Conservation (phyloP, 2,888 invertebrate genomes). For the Eupsilia transversa region DNA sequence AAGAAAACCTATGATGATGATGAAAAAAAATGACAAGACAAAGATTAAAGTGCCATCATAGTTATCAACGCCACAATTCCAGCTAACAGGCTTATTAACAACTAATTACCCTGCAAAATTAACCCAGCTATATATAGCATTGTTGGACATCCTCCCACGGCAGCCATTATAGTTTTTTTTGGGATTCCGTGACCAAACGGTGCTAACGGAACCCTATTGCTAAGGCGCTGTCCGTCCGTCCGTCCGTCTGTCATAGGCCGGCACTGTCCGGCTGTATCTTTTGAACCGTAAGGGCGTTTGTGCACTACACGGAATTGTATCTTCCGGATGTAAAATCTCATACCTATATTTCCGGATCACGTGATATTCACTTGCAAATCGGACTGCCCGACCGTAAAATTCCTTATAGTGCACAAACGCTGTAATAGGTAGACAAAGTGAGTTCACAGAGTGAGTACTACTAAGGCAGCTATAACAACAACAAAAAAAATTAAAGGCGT, state of each 20-base stretch:
- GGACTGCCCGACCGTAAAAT: too few relatives aligned
- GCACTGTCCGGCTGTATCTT: neutral
- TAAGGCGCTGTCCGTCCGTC: neutral
- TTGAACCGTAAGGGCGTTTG: too few relatives aligned
- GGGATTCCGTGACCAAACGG: neutral
- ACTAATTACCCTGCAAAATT: constrained; percentile 45
- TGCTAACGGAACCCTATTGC: neutral
- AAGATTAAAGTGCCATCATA: constrained; percentile 26
- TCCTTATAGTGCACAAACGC: too few relatives aligned
- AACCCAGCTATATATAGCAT: constrained; percentile 53
- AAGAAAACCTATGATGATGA: too few relatives aligned
- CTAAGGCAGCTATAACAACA: neutral
- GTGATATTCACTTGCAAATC: too few relatives aligned
- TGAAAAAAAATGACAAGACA: constrained; percentile 22
- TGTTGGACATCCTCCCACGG: constrained; percentile 56
- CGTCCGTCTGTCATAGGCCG: neutral
- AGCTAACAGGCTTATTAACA: constrained; percentile 44
- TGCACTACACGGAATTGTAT: too few relatives aligned
- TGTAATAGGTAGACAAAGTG: neutral
- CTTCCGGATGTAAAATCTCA: too few relatives aligned
- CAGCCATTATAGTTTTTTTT: constrained; percentile 43
- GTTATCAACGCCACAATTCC: constrained; percentile 47
- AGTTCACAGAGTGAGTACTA: neutral
- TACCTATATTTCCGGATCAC: too few relatives aligned
- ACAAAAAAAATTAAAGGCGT: neutral